phyloP scores from a whole-genome alignment of 2,113 vertebrate genomes.

The Spea multiplicata region DNA sequence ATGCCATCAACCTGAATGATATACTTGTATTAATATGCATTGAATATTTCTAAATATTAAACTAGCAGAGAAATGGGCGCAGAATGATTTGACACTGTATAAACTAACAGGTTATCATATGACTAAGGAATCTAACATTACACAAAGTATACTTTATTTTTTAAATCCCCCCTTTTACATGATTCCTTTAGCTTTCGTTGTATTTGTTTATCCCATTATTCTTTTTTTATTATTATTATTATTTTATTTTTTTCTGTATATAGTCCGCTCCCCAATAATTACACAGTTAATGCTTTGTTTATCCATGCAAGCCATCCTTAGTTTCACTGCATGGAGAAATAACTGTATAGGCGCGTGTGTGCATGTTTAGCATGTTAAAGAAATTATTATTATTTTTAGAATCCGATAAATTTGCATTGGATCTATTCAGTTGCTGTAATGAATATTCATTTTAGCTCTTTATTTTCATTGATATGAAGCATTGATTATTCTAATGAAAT shows the following conservation, averaged over 20 bases:
- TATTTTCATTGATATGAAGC: background rate
- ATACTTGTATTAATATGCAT: no score
- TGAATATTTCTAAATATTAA: no score
- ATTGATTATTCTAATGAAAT: conserved; percentile 3
- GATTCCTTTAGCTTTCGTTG: background rate
- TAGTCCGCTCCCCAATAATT: no score
- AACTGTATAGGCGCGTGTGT: no score
- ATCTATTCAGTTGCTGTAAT: conserved; percentile 3
- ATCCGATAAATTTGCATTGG: background rate
- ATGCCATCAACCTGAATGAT: no score
- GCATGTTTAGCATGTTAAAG: background rate
- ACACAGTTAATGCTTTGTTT: no score
- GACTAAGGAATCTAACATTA: background rate
- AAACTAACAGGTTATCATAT: background rate
- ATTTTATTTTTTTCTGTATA: no score
- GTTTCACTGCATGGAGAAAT: no score
- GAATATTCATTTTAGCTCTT: conserved; percentile 8
- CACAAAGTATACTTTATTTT: background rate
- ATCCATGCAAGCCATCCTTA: no score
- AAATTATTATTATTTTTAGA: background rate
- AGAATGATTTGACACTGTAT: no score
- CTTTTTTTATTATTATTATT: background rate
- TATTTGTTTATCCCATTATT: background rate
- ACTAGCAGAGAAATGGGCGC: no score
- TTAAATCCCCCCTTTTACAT: background rate